Evolutionary conservation across 2,797 vertebrate species (phyloP).

Genomic region (Agapornis canus): DNA sequence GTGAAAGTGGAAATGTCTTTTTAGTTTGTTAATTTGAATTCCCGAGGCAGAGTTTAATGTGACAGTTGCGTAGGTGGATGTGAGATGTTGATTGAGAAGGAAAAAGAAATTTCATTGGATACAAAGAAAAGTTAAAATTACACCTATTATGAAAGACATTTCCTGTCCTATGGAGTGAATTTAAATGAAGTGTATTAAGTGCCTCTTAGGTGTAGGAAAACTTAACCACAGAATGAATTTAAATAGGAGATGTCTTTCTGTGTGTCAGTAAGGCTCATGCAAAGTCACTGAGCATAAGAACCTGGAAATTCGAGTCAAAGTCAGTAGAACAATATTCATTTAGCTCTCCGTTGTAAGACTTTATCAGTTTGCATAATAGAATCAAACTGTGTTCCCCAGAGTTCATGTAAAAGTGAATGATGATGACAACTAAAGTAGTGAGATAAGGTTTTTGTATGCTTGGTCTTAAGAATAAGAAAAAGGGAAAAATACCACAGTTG

Average conservation of each 20-base stretch:
- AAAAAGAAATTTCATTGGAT: not conserved
- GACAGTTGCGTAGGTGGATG: not conserved
- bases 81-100: not conserved
- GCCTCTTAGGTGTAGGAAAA: not conserved
- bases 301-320: not conserved
- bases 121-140: not conserved
- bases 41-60: not conserved
- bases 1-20: constrained; percentile 3
- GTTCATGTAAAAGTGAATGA: not conserved
- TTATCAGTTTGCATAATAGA: not conserved
- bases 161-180: not conserved
- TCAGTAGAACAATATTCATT: not conserved
- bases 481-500: not conserved
- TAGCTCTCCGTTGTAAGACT: not conserved
- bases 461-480: not conserved
- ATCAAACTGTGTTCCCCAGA: not conserved
- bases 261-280: not conserved
- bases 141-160: not conserved
- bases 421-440: not conserved
- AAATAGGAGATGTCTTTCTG: not conserved
- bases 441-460: not conserved
- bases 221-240: not conserved
- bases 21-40: constrained; percentile 4
- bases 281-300: not conserved
- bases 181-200: not conserved